These are phyloP conservation scores for Takifugu bimaculatus DNA, from an alignment of 2,113 vertebrate genomes.

Conservation along the genomic window DNA sequence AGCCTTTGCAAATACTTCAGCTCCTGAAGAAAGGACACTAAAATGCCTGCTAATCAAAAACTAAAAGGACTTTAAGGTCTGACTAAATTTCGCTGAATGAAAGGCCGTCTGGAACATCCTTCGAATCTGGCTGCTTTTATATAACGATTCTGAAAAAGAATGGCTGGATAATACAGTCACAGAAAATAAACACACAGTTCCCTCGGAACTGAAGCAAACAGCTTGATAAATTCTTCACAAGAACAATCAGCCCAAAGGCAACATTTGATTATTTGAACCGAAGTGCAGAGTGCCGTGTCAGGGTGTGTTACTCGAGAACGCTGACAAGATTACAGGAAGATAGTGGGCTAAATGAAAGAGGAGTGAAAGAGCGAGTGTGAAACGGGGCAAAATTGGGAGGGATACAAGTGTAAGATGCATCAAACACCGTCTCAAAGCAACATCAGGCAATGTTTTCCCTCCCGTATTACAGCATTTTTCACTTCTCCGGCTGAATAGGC, in stretches of 20 bases:
- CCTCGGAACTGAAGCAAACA: no score
- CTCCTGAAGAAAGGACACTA: neutral
- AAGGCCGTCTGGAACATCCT: conserved; percentile 6
- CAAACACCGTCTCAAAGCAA: conserved; percentile 36
- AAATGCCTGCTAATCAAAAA: neutral
- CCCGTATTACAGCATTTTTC: conserved; percentile 43
- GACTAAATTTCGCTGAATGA: conserved; percentile 15
- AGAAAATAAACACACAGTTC: no score
- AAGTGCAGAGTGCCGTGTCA: no score
- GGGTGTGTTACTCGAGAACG: conserved; percentile 4
- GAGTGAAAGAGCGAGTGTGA: conserved; percentile 24
- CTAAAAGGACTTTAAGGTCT: neutral
- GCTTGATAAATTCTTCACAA: no score
- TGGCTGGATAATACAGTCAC: neutral
- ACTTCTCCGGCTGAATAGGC: conserved; percentile 28
- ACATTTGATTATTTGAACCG: no score
- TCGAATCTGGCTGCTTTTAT: conserved; percentile 5
- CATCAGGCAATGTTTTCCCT: conserved; percentile 44
- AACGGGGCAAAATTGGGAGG: conserved; percentile 33
- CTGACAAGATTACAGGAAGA: conserved; percentile 38
- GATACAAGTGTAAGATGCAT: conserved; percentile 27
- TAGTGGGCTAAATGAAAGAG: conserved; percentile 20
- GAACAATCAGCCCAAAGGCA: no score
- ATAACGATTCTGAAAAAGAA: conserved; percentile 7
- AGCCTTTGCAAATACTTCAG: no score